Conservation (phyloP, 2,797 vertebrate genomes). For the Cossypha heuglini region DNA sequence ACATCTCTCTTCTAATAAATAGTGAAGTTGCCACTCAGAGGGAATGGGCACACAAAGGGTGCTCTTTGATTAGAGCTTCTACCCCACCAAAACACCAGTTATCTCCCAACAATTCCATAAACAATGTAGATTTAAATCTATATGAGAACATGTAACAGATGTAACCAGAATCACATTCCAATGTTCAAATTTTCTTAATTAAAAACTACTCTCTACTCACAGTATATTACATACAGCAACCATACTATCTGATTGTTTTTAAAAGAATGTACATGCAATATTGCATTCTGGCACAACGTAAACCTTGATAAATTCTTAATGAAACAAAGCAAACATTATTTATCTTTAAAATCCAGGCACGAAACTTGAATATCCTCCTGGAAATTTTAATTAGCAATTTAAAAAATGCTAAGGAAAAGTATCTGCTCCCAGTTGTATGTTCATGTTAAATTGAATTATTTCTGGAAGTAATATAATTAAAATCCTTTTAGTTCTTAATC, state of each 20-base stretch:
- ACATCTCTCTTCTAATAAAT: neutral
- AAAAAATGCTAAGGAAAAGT: constrained; percentile 65
- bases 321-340: constrained; percentile 51
- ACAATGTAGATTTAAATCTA: neutral
- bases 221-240: neutral
- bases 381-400: constrained; percentile 74
- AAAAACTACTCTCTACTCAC: neutral
- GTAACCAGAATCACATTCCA: constrained; percentile 17
- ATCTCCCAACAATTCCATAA: neutral
- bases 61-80: neutral
- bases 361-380: constrained; percentile 66
- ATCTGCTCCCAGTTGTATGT: constrained; percentile 67
- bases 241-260: constrained; percentile 31
- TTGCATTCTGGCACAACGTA: constrained; percentile 14
- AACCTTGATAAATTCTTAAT: constrained; percentile 33
- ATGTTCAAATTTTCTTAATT: constrained; percentile 49
- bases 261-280: neutral
- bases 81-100: neutral
- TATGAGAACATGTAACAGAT: neutral
- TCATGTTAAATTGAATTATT: constrained; percentile 78
- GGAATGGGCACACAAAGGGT: neutral
- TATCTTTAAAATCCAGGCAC: constrained; percentile 63
- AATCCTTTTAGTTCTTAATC: constrained; percentile 79
- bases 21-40: neutral
- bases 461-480: constrained; percentile 76